These are phyloP conservation scores for Phthorimaea operculella DNA, from an alignment of 1,140 invertebrate species.

Conservation along the genomic window DNA sequence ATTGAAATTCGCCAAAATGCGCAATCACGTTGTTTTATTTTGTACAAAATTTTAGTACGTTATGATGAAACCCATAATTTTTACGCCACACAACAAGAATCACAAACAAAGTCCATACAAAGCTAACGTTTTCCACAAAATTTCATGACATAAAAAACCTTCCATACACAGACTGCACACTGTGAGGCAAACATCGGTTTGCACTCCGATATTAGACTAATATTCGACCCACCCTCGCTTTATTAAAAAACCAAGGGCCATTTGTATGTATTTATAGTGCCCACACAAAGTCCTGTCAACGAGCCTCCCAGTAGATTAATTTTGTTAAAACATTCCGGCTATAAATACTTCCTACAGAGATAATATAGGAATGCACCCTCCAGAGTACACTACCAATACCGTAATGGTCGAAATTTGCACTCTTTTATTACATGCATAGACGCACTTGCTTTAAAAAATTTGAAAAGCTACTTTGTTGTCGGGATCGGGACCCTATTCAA, in stretches of 20 bases:
- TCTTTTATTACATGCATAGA: background rate
- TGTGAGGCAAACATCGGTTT: constrained; percentile 60
- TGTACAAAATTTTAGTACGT: no score
- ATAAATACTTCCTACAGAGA: constrained; percentile 16
- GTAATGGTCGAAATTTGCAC: background rate
- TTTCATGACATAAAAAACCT: constrained; percentile 36
- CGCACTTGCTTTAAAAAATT: background rate
- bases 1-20: no score
- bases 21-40: no score
- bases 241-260: constrained; percentile 65
- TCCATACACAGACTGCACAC: constrained; percentile 23
- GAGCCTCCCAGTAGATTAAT: constrained; percentile 56
- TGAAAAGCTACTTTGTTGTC: background rate
- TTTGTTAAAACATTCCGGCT: constrained; percentile 53
- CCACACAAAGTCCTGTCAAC: constrained; percentile 44
- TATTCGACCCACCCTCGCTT: constrained; percentile 60
- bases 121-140: constrained; percentile 21
- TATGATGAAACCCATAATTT: no score
- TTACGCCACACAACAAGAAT: no score
- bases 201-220: constrained; percentile 64
- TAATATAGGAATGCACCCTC: background rate
- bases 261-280: constrained; percentile 61
- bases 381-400: constrained; percentile 15
- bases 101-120: constrained; percentile 29
- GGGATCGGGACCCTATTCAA: no score